Evolutionary conservation across 2,888 invertebrate genomes (phyloP), one percentile per base, ranked within the genome.

Genomic region (Halictus quadricinctus): DNA sequence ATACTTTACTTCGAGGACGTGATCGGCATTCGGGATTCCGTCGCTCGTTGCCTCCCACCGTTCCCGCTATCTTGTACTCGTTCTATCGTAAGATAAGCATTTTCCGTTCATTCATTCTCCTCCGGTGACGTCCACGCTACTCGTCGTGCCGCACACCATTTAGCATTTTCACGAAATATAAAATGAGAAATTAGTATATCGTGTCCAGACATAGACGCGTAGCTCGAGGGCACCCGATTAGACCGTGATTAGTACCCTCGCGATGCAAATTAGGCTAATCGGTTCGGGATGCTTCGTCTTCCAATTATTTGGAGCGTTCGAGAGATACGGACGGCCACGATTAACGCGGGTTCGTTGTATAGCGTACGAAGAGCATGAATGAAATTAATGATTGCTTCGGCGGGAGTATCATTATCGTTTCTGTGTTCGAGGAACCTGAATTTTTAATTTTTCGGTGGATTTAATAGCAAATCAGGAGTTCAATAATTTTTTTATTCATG

Each of bases 1-100:
- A 91, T 90, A 91, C 90, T 90, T 91, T 88, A 79, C 86, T 80
- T 84, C 69, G 81, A 72, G 82, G 91, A 91, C 92, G 92, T 91
- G 92, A 92, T 92, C 89, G 80, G 86, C 91, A 92, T 92, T 85
- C 84, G 76, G 76, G 85, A 92, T 88, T 84, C 86, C 84, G 87
- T 81, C 81, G 87, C 81, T 46, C 70, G 76, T 50, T 43, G 48
- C n/a, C 77, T 74, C 81, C 64, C 58, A 6, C 25, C 41, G 69
- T 76, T 70, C 60, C 76, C 79, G 83, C 74, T 85, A 85, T 85
- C 75, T 72, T 36, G 77, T 85, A 75, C 79, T 79, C 86, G 72
- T 86, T 84, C 74, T 41, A 66, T 60, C 77, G 73, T 50, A 64
- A 78, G 83, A 88, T 84, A 88, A 86, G 64, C 54, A 75, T 80